A percentile compares a stretch with the other conserved stretches of the same genome.
Conservation (phyloP, 2,888 invertebrate genomes). For the Cephus pulcher region DNA sequence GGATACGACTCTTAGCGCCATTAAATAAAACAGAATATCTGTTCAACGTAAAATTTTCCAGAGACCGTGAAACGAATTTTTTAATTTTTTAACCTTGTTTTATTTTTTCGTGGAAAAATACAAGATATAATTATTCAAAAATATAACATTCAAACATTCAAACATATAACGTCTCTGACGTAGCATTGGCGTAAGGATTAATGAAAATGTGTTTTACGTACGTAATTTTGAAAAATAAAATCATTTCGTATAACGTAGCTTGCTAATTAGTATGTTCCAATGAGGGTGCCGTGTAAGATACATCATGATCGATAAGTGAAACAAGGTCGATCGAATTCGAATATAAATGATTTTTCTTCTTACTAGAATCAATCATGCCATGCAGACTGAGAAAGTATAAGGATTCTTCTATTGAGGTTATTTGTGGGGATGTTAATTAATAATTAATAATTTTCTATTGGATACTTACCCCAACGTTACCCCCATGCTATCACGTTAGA, state of each 20-base stretch:
- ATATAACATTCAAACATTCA: too few species aligned
- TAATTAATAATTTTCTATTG: background rate
- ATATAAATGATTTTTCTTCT: background rate
- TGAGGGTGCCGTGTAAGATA: background rate
- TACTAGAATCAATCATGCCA: background rate
- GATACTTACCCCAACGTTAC: conserved; percentile 4
- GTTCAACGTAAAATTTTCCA: background rate
- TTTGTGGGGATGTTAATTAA: background rate
- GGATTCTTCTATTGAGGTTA: background rate
- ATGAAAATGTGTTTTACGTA: background rate
- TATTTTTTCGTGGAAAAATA: background rate
- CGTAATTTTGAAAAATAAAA: background rate
- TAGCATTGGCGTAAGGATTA: background rate
- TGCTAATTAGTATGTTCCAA: background rate
- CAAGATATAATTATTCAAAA: background rate
- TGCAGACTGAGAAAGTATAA: background rate
- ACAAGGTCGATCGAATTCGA: background rate
- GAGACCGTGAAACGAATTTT: background rate
- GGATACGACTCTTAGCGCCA: background rate
- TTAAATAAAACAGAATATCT: background rate
- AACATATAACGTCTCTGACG: background rate
- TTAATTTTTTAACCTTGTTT: background rate
- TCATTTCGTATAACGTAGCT: background rate
- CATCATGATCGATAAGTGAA: conserved; percentile 2
- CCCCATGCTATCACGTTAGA: conserved; percentile 6